These are phyloP conservation scores for Sinocyclocheilus grahami DNA, from an alignment of 2,113 vertebrate genomes.

Conservation along the genomic window DNA sequence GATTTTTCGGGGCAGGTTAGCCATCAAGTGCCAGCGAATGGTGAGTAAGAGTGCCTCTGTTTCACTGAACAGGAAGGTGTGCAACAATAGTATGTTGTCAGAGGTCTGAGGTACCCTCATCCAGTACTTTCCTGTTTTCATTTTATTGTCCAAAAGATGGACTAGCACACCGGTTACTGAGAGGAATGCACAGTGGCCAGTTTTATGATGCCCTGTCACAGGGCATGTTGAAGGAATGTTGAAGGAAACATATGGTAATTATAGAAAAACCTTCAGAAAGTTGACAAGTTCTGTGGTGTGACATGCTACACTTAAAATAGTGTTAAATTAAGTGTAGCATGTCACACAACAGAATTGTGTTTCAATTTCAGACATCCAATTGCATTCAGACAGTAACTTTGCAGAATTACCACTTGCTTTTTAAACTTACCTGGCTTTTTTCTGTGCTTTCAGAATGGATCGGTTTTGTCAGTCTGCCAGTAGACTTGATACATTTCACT, in stretches of 20 bases:
- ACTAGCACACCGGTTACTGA: background rate
- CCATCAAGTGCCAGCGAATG: background rate
- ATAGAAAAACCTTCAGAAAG: background rate
- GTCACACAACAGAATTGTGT: too few relatives aligned
- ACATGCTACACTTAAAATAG: background rate
- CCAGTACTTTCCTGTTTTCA: slow-evolving; percentile 60
- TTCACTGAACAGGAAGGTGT: slow-evolving; percentile 51
- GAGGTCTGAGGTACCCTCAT: slow-evolving; percentile 29
- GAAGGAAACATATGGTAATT: slow-evolving; percentile 2
- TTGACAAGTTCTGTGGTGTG: background rate
- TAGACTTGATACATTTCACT: background rate
- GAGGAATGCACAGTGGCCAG: background rate
- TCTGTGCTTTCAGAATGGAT: background rate
- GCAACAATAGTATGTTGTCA: slow-evolving; percentile 63
- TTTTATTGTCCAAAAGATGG: slow-evolving; percentile 17
- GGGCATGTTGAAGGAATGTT: slow-evolving; percentile 7
- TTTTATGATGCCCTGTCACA: background rate
- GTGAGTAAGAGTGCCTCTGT: slow-evolving; percentile 22
- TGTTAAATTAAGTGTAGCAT: too few relatives aligned
- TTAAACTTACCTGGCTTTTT: background rate
- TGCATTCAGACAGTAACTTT: background rate
- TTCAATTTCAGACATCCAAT: background rate
- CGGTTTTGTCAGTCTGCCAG: background rate
- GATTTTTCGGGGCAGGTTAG: background rate
- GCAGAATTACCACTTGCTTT: background rate